Percentiles rank a stretch among this genome's conserved stretches.
These are phyloP conservation scores for Phyllostomus discolor DNA, from an alignment of 2,113 vertebrate species.

Conservation along the genomic window DNA sequence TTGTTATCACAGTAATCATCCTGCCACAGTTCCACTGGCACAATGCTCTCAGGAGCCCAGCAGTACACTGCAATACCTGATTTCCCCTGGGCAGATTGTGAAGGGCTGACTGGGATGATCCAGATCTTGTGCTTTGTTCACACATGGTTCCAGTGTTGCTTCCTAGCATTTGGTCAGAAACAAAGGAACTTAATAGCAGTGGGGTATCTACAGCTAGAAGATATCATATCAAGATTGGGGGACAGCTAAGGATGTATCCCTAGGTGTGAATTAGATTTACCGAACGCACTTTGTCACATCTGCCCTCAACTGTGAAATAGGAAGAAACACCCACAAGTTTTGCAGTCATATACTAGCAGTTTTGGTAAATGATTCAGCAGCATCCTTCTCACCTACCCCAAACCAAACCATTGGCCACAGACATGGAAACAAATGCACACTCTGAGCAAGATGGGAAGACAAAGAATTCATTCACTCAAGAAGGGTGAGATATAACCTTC, in stretches of 20 bases:
- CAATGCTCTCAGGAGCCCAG: neutral
- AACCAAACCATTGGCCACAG: conserved; percentile 41
- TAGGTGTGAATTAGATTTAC: neutral
- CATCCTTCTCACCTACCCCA: neutral
- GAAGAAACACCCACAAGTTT: neutral
- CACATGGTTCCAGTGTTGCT: neutral
- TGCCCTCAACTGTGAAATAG: neutral
- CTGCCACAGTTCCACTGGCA: neutral
- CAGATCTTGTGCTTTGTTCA: neutral
- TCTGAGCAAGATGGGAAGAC: neutral
- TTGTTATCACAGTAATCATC: neutral
- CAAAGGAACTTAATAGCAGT: neutral
- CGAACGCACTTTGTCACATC: neutral
- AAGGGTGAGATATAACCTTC: neutral
- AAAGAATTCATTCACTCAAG: neutral
- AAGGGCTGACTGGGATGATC: neutral
- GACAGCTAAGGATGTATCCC: neutral
- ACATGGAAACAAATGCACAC: neutral
- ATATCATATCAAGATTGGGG: neutral
- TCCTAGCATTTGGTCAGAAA: neutral
- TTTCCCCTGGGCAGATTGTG: neutral
- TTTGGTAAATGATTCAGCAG: conserved; percentile 24
- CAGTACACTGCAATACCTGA: neutral
- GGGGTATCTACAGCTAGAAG: too few species aligned
- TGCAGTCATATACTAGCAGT: neutral